Evolutionary conservation across 92 coral and sea anemone species (phyloP).

Genomic region (Porites lobata): DNA sequence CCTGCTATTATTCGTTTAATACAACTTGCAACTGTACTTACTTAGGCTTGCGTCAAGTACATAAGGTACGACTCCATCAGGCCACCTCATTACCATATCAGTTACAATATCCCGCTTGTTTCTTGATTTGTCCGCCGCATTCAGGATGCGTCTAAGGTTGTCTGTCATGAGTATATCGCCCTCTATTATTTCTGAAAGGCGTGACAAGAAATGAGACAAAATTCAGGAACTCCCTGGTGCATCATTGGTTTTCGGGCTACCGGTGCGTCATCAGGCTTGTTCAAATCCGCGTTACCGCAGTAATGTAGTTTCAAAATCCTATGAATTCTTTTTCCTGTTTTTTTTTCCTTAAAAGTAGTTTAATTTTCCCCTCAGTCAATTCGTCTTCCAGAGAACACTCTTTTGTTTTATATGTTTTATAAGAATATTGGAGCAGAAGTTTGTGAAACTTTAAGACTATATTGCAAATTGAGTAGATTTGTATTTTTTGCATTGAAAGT

Average conservation of each 20-base stretch:
- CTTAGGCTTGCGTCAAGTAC: constrained; percentile 58
- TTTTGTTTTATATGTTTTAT: too few species aligned
- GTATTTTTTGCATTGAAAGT: too few species aligned
- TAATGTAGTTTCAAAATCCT: too few species aligned
- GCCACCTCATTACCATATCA: constrained; percentile 65
- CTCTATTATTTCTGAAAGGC: constrained; percentile 60
- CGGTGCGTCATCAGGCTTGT: neutral
- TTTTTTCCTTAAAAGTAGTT: too few species aligned
- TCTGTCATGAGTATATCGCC: constrained; percentile 75
- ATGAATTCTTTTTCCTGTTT: too few species aligned
- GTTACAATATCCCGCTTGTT: constrained; percentile 63
- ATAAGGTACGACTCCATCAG: constrained; percentile 68
- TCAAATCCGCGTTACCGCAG: too few species aligned
- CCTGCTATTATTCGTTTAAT: too few species aligned
- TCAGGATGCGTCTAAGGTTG: constrained; percentile 43
- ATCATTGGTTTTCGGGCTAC: neutral
- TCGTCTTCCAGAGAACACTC: too few species aligned
- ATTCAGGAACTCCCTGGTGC: neutral
- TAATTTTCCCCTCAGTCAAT: too few species aligned
- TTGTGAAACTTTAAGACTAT: too few species aligned
- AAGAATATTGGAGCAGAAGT: too few species aligned
- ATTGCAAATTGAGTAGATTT: too few species aligned
- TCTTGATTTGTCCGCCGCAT: constrained; percentile 42
- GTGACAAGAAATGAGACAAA: neutral
- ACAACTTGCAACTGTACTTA: constrained; percentile 28